Evolutionary conservation across 2,797 vertebrate genomes (phyloP).

Genomic region (Anabas testudineus): DNA sequence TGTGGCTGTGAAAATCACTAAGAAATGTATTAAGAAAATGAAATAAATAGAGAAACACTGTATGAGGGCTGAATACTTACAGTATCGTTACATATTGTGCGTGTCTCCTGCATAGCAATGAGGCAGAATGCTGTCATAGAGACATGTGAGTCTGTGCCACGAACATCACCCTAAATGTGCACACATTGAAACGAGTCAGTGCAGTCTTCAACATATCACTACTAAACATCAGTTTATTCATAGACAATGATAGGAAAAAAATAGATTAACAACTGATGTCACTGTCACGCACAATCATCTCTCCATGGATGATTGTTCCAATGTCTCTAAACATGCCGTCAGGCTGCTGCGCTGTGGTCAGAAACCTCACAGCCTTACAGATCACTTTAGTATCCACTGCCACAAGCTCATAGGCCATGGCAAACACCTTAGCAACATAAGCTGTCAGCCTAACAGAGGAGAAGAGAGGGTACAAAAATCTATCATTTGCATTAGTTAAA

Average conservation of each 20-base stretch:
- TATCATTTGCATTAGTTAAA: neutral
- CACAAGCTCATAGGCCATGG: constrained; percentile 78
- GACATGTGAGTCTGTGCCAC: constrained; percentile 73
- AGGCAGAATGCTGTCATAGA: constrained; percentile 90
- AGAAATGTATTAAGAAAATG: too few species aligned
- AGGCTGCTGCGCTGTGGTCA: constrained; percentile 82
- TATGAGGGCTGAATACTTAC: constrained; percentile 66
- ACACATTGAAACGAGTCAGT: neutral
- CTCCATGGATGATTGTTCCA: neutral
- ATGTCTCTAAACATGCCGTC: constrained; percentile 58
- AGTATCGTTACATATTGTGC: constrained; percentile 62
- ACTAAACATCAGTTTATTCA: neutral
- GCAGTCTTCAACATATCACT: neutral
- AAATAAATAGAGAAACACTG: neutral
- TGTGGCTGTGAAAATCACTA: too few species aligned
- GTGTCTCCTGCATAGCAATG: constrained; percentile 84
- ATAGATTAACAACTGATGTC: neutral
- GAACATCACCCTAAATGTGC: constrained; percentile 59
- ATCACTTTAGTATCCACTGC: constrained; percentile 68
- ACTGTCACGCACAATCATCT: constrained; percentile 51
- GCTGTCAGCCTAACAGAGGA: constrained; percentile 86
- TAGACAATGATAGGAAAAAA: neutral
- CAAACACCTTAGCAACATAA: constrained; percentile 88
- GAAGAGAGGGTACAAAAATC: neutral
- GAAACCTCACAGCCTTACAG: constrained; percentile 86